Base-by-base conservation (phyloP, 2,888 invertebrate genomes). In the Hyposoter dolosus region DNA sequence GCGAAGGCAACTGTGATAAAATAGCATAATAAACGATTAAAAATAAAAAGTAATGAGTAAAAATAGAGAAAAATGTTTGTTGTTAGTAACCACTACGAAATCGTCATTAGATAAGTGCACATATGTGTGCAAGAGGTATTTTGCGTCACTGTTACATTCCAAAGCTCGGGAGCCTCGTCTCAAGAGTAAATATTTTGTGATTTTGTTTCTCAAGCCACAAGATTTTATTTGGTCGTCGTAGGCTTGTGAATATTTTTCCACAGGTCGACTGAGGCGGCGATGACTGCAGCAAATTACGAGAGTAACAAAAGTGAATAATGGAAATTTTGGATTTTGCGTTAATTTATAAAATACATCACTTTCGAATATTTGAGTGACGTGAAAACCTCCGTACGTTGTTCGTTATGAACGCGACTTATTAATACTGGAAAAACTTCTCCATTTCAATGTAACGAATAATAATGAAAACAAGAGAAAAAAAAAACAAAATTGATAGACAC, bases 1-100 rank as follows among this genome's bases (percentile, higher is more conserved):
- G 88, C 88, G 87, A 75, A 90, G 88, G 90, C 92, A 93, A 92
- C 92, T 92, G 93, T 93, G 93, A 93, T 93, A 93, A 89, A 88
- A 86, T 92, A 92, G 91, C 91, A 92, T 92, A 92, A 92, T 92
- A 90, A 84, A 69, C 43, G 45, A 68, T 56, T 43, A 32, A 76
- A 76, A 35, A 43, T 0, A 45, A 15, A 17, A 45, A 40, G 32
- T 71, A 56, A 23, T 28, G 60, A 60, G 28, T 60, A 43, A 71
- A 63, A 47, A 23, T 32, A 72, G 47, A 63, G 40, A 66, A 15
- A 74, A 60, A 60, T 60, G 28, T 60, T 28, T 23, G 15, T 28
- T 23, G 15, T 60, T 60, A 28, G 60, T 60, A 60, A 60, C 60
- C 60, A 60, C 60, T 60, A 12, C 6, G 28, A 28, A 60, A 60